Base-by-base conservation (phyloP, 2,888 invertebrate genomes). In the Tenthredo distinguenda region DNA sequence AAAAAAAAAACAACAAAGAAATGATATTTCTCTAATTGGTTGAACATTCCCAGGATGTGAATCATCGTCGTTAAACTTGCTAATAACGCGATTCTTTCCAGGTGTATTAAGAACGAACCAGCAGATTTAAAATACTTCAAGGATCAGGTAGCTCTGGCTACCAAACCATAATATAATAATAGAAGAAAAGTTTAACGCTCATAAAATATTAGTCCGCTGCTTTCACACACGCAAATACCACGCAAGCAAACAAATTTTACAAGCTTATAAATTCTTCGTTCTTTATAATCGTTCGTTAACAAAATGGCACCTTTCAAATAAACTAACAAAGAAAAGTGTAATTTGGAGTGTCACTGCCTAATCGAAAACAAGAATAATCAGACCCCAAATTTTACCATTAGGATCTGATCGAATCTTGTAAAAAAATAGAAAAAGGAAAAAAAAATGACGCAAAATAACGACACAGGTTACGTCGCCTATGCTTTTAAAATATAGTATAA, bases 71-170 rank as follows among this genome's bases (percentile, higher is more conserved):
- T 83, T 68, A 68, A 31, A 83, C 18, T 65, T 47, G 43, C 83
- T 83, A 68, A 83, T 83, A 40, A 34, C 71, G 83, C 47, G 83
- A 83, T 83, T 68, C 26, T 83, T 83, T 83, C 47, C 71, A 83
- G 83, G 83, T 83, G 26, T 83, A 62, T 26, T 26, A 71, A 83
- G 18, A 62, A 83, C 47, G 31, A 68, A 81, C n/a, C 10, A 55
- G 37, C 43, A 40, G 62, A 81, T 40, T 62, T 62, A 47, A 62
- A 62, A 40, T 4, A 50, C 74, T 43, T 74, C 65, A 31, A 62
- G 65, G 40, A 62, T 26, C 37, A 81, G 81, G 81, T 81, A 81
- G 81, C 83, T 68, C 31, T 83, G 21, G 71, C 71, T 71, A 68
- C 83, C 31, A 65, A 50, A 47, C 47, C 31, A n/a, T 34, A 83